Evolutionary conservation across 64 coral and sea anemone genomes (phyloP).

Genomic region (Cladopsammia gracilis): DNA sequence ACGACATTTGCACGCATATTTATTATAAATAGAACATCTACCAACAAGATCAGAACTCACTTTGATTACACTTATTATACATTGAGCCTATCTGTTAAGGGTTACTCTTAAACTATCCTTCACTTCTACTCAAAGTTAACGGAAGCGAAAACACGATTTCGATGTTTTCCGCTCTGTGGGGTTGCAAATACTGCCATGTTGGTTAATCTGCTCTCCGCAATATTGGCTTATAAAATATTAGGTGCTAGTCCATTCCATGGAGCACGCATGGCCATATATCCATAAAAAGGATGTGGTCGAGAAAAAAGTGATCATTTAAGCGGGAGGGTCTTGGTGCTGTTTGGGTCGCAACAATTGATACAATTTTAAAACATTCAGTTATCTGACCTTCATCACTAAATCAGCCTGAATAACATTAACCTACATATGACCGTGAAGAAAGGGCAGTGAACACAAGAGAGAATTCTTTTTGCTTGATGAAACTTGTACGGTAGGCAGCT

Average conservation of each 20-base stretch:
- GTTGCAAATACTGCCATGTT: neutral
- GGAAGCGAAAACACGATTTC: too few species aligned
- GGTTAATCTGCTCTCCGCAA: constrained; percentile 2
- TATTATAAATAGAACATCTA: too few species aligned
- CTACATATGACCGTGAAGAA: neutral
- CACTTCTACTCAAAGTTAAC: too few species aligned
- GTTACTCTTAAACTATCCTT: too few species aligned
- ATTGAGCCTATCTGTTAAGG: too few species aligned
- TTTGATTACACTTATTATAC: too few species aligned
- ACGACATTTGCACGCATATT: too few species aligned
- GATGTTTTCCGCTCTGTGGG: neutral
- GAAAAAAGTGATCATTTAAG: neutral
- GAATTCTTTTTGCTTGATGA: neutral
- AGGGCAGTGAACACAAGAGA: neutral
- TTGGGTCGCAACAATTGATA: neutral
- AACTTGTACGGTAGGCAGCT: neutral
- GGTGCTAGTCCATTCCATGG: neutral
- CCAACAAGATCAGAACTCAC: too few species aligned
- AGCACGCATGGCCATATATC: neutral
- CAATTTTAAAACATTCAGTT: neutral
- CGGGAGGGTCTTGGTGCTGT: neutral
- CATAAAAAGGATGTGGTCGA: neutral
- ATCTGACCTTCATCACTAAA: neutral
- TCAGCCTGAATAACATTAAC: neutral
- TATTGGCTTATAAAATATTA: neutral